Evolutionary conservation across 2,113 vertebrate species (phyloP), one percentile per base, ranked within the genome.

Genomic region (Ptychochromis oligacanthus): DNA sequence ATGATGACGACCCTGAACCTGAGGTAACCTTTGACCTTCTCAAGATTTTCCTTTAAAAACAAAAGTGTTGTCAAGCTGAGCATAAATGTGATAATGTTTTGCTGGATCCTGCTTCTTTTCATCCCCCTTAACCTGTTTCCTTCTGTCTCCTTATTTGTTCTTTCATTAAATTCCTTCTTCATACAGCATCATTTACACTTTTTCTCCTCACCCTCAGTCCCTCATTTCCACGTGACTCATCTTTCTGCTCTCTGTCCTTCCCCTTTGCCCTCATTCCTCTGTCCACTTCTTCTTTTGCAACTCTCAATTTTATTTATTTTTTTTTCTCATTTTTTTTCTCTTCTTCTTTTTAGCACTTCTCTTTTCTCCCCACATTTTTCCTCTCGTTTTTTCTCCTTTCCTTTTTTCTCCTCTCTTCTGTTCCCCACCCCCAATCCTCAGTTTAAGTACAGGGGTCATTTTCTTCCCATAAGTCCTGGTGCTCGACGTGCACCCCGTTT

Each of bases 1-100:
- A 99, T 34, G 98, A 99, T 10, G 98, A 99, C 60, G 98, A 99
- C 91, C 97, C 98, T 43, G 98, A 99, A 93, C 98, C 99, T 88
- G 93, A 96, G 93, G 96, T 96, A 90, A 82, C 36, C 58, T 81
- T 83, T 49, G 72, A 82, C 79, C 74, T 75, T 74, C 28, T 75
- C 28, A 11, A 38, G 14, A 43, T 80, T 52, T 20, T 4, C n/a
- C 55, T 28, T 52, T 20, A 54, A 75, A 60, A 61, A n/a, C 15
- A 58, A 18, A 80, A 49, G 38, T 80, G 43, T 49, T 2, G 20
- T 60, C 52, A 6, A 77, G 38, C 17, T 0, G 1, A 49, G 0
- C 24, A 28, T 70, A 60, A 60, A 52, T 64, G 24, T 60, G 77
- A 88, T 79, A 8, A 10, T 75, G 28, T 86, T 84, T 58, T 56